Conservation (phyloP, 2,888 invertebrate species). For the Cacoxenus indagator region DNA sequence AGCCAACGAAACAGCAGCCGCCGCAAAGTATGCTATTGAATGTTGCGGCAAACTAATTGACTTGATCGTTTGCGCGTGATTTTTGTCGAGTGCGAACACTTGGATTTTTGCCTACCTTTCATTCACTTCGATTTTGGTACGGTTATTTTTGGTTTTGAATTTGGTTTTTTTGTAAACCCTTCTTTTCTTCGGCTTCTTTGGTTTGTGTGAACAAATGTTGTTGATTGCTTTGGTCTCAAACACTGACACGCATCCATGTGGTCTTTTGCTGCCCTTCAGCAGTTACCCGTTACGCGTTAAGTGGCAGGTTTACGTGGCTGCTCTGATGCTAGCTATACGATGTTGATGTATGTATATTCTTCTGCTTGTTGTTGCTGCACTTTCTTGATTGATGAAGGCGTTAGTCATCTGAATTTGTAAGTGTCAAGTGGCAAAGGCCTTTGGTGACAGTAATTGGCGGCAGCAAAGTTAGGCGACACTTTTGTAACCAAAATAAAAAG, state of each 20-base stretch:
- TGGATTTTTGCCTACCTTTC: constrained; percentile 14
- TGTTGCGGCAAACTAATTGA: constrained; percentile 59
- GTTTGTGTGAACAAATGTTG: constrained; percentile 1
- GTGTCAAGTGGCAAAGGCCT: neutral
- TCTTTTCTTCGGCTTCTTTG: neutral
- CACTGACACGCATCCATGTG: neutral
- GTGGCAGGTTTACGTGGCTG: neutral
- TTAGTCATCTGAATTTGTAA: neutral
- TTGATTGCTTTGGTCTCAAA: constrained; percentile 9
- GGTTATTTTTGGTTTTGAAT: neutral
- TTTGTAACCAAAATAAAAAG: too few species aligned
- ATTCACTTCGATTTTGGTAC: constrained; percentile 1
- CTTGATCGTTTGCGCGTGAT: constrained; percentile 55
- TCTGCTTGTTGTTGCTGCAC: neutral
- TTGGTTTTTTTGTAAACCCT: neutral
- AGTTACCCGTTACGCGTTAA: neutral
- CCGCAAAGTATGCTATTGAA: constrained; percentile 44
- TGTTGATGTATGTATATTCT: neutral
- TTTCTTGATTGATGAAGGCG: constrained; percentile 10
- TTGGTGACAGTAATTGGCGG: neutral
- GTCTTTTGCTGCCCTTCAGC: neutral
- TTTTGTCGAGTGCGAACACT: constrained; percentile 18
- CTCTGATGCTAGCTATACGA: neutral
- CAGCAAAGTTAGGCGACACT: neutral
- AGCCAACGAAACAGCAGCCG: too few species aligned